Conservation (phyloP, 2,113 vertebrate species). For the Lepisosteus osseus region DNA sequence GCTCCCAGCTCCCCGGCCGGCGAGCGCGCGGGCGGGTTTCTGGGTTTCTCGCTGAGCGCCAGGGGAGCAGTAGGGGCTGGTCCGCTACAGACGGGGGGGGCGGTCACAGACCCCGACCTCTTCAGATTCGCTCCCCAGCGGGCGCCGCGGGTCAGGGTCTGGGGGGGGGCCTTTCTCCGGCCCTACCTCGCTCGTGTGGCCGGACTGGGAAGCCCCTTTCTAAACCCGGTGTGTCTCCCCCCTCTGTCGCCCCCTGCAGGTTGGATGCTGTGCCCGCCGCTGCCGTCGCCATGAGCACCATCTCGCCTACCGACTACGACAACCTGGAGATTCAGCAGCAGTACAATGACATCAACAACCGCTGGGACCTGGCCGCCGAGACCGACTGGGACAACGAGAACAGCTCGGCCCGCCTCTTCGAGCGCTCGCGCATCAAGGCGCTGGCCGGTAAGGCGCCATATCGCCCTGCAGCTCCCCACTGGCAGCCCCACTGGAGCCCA, state of each 20-base stretch:
- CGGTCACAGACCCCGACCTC: no score
- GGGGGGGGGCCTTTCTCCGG: no score
- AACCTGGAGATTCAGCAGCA: constrained; percentile 93
- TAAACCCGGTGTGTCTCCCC: not conserved
- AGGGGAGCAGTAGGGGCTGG: no score
- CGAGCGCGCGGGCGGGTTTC: no score
- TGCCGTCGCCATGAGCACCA: constrained; percentile 78
- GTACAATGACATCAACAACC: constrained; percentile 93
- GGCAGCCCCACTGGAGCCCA: no score
- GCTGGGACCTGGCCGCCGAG: constrained; percentile 85
- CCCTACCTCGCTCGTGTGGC: no score
- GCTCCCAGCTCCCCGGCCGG: no score
- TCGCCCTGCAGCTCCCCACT: not conserved
- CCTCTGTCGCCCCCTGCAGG: constrained; percentile 39
- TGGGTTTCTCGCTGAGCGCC: no score
- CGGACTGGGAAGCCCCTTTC: not conserved
- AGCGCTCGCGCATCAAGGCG: constrained; percentile 89
- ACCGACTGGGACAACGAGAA: constrained; percentile 92
- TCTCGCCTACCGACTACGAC: constrained; percentile 89
- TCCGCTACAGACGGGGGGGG: no score
- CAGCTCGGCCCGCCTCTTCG: constrained; percentile 88
- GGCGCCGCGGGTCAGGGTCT: no score
- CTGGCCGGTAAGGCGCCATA: constrained; percentile 73
- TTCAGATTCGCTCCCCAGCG: no score
- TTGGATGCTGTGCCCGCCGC: constrained; percentile 54